phyloP scores from a whole-genome alignment of 2,888 invertebrate species.

The Himalopsyche kuldschensis region DNA sequence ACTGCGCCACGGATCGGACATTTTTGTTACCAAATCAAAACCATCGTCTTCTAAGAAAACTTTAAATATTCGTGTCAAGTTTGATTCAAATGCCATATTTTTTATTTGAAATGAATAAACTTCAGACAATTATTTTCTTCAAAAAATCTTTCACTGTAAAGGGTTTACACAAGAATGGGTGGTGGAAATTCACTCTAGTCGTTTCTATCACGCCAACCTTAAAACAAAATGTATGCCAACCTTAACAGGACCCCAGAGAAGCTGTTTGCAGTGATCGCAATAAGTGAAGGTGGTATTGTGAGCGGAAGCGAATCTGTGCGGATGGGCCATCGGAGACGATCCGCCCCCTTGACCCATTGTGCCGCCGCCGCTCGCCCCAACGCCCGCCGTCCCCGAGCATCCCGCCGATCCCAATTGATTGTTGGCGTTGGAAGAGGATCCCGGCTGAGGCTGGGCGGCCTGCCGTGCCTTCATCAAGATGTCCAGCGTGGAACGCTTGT shows the following conservation, averaged over 20 bases:
- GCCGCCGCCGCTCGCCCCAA: slow-evolving; percentile 41
- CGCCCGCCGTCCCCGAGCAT: not conserved
- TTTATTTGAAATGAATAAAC: no score
- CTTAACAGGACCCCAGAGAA: slow-evolving; percentile 91
- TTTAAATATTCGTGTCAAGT: no score
- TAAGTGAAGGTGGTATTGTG: slow-evolving; percentile 84
- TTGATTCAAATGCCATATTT: no score
- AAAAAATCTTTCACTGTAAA: no score
- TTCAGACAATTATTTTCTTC: no score
- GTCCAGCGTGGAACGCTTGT: slow-evolving; percentile 88
- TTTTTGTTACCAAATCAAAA: no score
- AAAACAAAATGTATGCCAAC: slow-evolving; percentile 47
- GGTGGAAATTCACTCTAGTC: not conserved
- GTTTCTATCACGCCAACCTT: not conserved
- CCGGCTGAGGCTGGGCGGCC: slow-evolving; percentile 49
- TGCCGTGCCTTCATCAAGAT: slow-evolving; percentile 84
- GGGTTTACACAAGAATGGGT: not conserved
- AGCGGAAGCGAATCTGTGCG: slow-evolving; percentile 81
- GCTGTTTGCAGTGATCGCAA: slow-evolving; percentile 87
- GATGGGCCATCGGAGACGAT: slow-evolving; percentile 67
- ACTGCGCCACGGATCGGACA: no score
- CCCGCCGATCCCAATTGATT: not conserved
- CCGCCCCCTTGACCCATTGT: slow-evolving; percentile 4
- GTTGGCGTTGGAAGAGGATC: not conserved
- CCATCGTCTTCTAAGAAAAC: no score